phyloP scores from a whole-genome alignment of 2,113 vertebrate genomes.

The Arothron firmamentum region DNA sequence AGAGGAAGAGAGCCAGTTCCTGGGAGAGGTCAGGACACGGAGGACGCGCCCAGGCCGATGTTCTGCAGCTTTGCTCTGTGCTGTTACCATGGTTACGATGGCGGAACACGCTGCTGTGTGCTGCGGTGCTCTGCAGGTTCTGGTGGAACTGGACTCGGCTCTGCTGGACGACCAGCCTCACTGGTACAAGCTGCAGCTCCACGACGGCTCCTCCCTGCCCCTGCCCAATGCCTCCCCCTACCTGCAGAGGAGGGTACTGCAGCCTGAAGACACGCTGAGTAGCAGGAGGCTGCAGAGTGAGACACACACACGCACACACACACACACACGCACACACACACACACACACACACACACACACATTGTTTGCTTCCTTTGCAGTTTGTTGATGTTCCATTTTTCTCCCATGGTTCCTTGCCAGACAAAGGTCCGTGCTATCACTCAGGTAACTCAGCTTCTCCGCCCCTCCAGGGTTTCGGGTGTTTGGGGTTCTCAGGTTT shows the following conservation, averaged over 20 bases:
- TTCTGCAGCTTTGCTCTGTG: too few species aligned
- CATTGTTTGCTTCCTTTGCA: background rate
- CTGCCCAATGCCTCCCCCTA: constrained; percentile 87
- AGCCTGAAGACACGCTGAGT: constrained; percentile 67
- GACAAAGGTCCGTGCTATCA: constrained; percentile 83
- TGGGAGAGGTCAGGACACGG: constrained; percentile 84
- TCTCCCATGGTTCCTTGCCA: constrained; percentile 72
- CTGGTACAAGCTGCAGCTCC: constrained; percentile 96
- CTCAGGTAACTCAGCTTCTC: constrained; percentile 79
- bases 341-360: constrained; percentile 1
- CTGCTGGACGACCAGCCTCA: constrained; percentile 93
- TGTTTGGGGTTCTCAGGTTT: too few species aligned
- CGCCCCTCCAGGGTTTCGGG: too few species aligned
- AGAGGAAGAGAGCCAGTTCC: constrained; percentile 96
- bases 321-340: constrained; percentile 7
- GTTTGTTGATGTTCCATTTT: constrained; percentile 66
- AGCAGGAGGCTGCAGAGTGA: constrained; percentile 86
- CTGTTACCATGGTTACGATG: background rate
- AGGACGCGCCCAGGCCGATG: background rate
- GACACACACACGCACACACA: constrained; percentile 39
- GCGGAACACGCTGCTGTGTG: background rate
- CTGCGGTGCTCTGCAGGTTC: constrained; percentile 76
- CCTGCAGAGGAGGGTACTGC: constrained; percentile 84
- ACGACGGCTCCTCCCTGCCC: constrained; percentile 86
- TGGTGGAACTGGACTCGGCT: constrained; percentile 92